Evolutionary conservation across 2,113 vertebrate species (phyloP).

Genomic region (Perca flavescens): DNA sequence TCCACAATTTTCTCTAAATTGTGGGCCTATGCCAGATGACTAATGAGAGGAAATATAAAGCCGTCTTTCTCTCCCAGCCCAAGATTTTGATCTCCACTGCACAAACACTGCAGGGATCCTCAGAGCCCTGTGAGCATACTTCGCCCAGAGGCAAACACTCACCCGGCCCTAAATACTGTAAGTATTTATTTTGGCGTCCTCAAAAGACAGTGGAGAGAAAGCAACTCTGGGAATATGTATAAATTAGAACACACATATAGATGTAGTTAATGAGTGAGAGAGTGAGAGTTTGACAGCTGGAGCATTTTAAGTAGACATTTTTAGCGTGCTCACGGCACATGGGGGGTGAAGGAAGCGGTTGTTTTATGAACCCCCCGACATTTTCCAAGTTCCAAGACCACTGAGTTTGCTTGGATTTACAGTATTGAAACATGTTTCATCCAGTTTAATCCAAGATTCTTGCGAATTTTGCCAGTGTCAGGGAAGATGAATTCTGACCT

Average conservation of each 20-base stretch:
- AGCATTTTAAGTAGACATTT: constrained; percentile 23
- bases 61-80: constrained; percentile 27
- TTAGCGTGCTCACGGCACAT: neutral
- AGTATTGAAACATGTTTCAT: neutral
- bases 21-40: constrained; percentile 36
- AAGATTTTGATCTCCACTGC: constrained; percentile 61
- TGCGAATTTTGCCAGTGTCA: neutral
- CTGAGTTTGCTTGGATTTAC: neutral
- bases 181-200: constrained; percentile 71
- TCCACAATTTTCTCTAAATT: constrained; percentile 22
- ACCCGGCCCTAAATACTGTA: constrained; percentile 65
- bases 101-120: constrained; percentile 55
- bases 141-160: constrained; percentile 71
- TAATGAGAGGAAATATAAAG: constrained; percentile 54
- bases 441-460: neutral
- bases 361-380: neutral
- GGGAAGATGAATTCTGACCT: neutral
- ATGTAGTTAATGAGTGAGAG: constrained; percentile 25
- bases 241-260: constrained; percentile 35
- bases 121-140: constrained; percentile 52
- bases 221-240: constrained; percentile 52
- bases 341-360: neutral
- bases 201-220: constrained; percentile 55
- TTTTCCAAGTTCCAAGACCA: neutral
- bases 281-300: constrained; percentile 38